These are phyloP conservation scores for Procapra przewalskii DNA, from an alignment of 2,113 vertebrate species.

Conservation along the genomic window DNA sequence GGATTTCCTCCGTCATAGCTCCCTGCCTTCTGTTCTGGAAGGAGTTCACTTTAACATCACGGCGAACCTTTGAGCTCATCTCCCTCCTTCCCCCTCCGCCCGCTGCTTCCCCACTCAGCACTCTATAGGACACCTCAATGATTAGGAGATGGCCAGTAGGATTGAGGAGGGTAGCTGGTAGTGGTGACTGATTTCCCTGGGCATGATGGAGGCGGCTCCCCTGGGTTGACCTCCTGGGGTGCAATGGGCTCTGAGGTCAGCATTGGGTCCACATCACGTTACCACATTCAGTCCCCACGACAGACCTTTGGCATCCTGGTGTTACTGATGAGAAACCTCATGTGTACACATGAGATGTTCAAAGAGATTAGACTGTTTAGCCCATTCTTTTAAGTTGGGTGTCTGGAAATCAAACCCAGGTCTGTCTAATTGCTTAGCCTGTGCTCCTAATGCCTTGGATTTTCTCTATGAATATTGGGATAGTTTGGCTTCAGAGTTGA, in stretches of 20 bases:
- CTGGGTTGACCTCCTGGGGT: neutral
- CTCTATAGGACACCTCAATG: neutral
- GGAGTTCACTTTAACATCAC: neutral
- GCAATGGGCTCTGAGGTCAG: neutral
- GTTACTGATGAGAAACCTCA: neutral
- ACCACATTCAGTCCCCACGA: neutral
- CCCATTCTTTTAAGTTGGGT: neutral
- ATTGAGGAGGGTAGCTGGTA: neutral
- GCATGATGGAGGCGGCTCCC: neutral
- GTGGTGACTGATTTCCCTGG: neutral
- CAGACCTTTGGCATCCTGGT: neutral
- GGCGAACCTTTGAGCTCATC: neutral
- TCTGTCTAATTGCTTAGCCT: neutral
- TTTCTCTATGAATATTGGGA: neutral
- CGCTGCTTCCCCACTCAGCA: neutral
- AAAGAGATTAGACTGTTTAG: neutral
- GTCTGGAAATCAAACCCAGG: neutral
- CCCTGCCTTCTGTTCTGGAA: neutral
- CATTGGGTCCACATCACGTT: rapidly evolving
- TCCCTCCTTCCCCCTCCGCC: neutral
- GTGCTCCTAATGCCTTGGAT: neutral
- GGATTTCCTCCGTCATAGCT: neutral
- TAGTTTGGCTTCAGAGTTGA: neutral
- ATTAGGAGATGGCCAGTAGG: neutral
- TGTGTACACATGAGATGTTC: neutral